Base-by-base conservation (phyloP, 1,140 invertebrate species). In the Archegozetes longisetosus region DNA sequence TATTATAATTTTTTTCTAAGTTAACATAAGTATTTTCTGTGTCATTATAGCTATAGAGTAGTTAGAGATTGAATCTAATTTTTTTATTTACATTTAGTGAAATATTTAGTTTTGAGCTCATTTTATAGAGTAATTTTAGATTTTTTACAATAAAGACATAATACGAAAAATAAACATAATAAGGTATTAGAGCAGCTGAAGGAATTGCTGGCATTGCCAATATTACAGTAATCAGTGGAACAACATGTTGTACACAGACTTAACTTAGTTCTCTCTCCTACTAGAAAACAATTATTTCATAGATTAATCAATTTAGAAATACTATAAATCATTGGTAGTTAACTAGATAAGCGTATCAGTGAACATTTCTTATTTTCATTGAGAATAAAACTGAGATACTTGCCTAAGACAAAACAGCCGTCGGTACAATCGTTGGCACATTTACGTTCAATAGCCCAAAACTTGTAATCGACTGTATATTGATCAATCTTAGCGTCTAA, bases 321-420 rank as follows among this genome's bases (percentile, higher is more conserved):
- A 40, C 17, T 9, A 40, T 9, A 40, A 40, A 40, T 40, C 17
- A 40, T 40, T 40, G 32, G 32, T 6, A 17, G 32, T 9, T 40
- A 17, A 9, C 32, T 40, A 40, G 32, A 17, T 40, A 40, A 17
- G 6, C 6, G 32, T 40, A 40, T 40, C 6, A 17, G 17, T 40
- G 32, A 6, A 9, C 6, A 9, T 40, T 40, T 40, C 6, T 40
- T 40, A 17, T 40, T 40, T 6, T 40, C 17, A 17, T 40, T 40
- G 32, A n/a, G n/a, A n/a, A n/a, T n/a, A n/a, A n/a, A n/a, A n/a
- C n/a, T n/a, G n/a, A n/a, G 32, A 17, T 17, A 9, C 32, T 9
- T 60, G 47, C 58, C 58, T 17, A 60, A 50, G 32, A 60, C 48
- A 29, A 60, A 54, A 28, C 58, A 60, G 20, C 58, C 58, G 13